Evolutionary conservation across 2,113 vertebrate genomes (phyloP), one percentile per base, ranked within the genome.

Genomic region (Brachypodius melanocephalos): DNA sequence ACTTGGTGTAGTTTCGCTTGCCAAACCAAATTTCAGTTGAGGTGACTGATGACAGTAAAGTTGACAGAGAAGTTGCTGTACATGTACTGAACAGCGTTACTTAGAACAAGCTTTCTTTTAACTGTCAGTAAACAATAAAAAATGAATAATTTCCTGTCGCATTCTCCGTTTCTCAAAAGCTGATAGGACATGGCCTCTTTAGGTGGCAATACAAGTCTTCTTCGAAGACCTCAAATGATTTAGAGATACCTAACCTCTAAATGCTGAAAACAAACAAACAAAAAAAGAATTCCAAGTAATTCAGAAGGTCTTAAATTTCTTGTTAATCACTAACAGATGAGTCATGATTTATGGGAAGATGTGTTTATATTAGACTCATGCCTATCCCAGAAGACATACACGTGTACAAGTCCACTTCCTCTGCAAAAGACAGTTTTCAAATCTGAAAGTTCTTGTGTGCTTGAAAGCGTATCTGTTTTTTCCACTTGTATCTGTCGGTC

Each of bases 1-100:
- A 45, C 90, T 94, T 90, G 32, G 8, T 36, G 16, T 55, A 59
- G 82, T 95, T 93, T 95, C 85, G 86, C 62, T 89, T 89, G 62
- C 42, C 42, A 68, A 88, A 88, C 49, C n/a, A 61, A 78, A 91
- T 79, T 84, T 95, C 88, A 76, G 61, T 52, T 89, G 66, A 40
- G 43, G 32, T 0, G 0, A 22, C 52, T 73, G 78, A 63, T 32
- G 57, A 79, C 48, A 65, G 36, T 85, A 21, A 65, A 38, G 46
- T 24, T 71, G n/a, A 31, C 24, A 58, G 31, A 74, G 62, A 62
- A 75, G 25, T 40, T 75, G 66, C 69, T 91, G 49, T 77, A 3
- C 42, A 4, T 16, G 18, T 36, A 26, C 49, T 2, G 13, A 67
- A 68, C 21, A 86, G 19, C 16, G 14, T 62, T 57, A 31, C 63